These are phyloP conservation scores for Vanessa cardui DNA, from an alignment of 2,888 invertebrate species.

Conservation along the genomic window DNA sequence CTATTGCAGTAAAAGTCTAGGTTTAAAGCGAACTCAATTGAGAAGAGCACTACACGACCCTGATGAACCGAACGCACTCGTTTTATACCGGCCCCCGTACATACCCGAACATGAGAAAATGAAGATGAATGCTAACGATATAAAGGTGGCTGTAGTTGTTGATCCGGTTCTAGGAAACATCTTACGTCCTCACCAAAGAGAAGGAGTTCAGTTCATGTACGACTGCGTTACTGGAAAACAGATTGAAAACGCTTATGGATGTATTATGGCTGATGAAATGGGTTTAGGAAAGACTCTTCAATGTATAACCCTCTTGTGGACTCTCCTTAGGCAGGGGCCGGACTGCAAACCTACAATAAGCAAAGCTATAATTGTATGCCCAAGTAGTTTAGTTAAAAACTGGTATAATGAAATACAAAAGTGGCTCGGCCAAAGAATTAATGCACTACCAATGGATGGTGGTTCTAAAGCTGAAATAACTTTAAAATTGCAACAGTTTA, in stretches of 20 bases:
- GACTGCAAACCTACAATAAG: conserved; percentile 94
- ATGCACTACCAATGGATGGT: conserved; percentile 92
- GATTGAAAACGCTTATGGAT: conserved; percentile 93
- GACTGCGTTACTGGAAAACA: conserved; percentile 97
- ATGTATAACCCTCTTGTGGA: conserved; percentile 98
- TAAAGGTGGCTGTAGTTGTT: conserved; percentile 97
- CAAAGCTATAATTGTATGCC: conserved; percentile 97
- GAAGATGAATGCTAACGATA: conserved; percentile 86
- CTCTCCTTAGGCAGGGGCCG: conserved; percentile 95
- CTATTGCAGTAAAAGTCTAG: conserved; percentile 89
- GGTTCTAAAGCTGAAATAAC: conserved; percentile 94
- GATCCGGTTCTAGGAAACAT: conserved; percentile 96
- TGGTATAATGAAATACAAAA: conserved; percentile 99
- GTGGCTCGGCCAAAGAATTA: conserved; percentile 94
- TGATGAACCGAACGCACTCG: conserved; percentile 93
- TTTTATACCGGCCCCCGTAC: conserved; percentile 92
- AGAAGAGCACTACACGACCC: conserved; percentile 94
- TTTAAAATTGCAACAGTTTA: conserved; percentile 90
- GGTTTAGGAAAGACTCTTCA: conserved; percentile 98
- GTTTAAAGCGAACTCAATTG: conserved; percentile 85
- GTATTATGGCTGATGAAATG: conserved; percentile 99
- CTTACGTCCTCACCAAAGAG: conserved; percentile 97
- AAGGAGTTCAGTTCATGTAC: conserved; percentile 99
- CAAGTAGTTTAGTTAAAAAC: conserved; percentile 98
- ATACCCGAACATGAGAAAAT: conserved; percentile 94